A percentile compares a stretch with the other conserved stretches of the same genome.
Evolutionary conservation across 2,113 vertebrate genomes (phyloP).

Genomic region (Callithrix jacchus): DNA sequence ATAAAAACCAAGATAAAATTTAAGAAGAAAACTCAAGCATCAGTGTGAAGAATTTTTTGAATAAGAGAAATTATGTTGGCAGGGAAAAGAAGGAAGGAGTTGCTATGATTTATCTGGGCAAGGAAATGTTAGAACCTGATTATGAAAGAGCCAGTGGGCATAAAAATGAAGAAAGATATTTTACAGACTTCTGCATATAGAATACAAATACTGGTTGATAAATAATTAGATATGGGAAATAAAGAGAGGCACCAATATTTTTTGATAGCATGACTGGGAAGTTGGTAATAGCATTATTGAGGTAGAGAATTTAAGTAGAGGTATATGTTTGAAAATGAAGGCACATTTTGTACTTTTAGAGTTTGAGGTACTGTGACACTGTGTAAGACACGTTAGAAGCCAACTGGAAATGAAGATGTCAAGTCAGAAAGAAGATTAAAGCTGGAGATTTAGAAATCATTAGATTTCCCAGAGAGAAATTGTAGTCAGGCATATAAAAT

Average conservation of each 20-base stretch:
- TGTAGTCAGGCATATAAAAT: neutral
- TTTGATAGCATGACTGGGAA: neutral
- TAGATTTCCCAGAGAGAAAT: neutral
- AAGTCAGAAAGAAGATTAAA: neutral
- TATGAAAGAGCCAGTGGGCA: neutral
- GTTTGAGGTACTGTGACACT: neutral
- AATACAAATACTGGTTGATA: neutral
- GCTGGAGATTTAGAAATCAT: neutral
- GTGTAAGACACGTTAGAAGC: neutral
- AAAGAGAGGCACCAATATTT: neutral
- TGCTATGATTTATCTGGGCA: neutral
- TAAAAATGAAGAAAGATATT: neutral
- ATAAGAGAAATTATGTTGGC: neutral
- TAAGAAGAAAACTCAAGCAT: neutral
- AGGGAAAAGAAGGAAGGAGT: neutral
- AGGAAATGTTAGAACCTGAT: neutral
- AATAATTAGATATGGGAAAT: neutral
- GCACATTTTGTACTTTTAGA: neutral
- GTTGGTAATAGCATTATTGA: neutral
- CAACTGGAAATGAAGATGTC: neutral
- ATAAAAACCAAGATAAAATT: neutral
- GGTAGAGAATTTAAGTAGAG: neutral
- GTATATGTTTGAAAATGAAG: neutral
- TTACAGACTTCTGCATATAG: neutral
- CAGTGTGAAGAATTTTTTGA: neutral